Percentiles rank a stretch among this genome's conserved stretches.
Conservation (phyloP, 2,888 invertebrate species). For the Acleris emargana region DNA sequence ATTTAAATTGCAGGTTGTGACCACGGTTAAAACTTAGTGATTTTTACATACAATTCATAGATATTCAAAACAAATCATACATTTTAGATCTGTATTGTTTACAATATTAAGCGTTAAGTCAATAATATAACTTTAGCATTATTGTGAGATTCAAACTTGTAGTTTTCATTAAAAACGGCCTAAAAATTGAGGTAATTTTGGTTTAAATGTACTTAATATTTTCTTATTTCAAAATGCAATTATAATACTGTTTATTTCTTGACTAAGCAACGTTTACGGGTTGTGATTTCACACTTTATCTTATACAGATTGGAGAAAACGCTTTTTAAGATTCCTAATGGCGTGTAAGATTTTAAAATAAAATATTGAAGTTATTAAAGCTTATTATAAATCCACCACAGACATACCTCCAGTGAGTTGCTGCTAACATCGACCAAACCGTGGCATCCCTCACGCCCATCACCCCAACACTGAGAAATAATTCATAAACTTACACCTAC, state of each 20-base stretch:
- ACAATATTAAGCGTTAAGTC: no score
- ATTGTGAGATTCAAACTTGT: constrained; percentile 19
- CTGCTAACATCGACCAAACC: background rate
- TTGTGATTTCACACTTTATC: no score
- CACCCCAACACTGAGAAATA: constrained; percentile 26
- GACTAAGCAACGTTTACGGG: no score
- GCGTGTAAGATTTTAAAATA: no score
- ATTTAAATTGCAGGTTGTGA: constrained; percentile 1
- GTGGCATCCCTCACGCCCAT: constrained; percentile 9
- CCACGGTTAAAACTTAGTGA: background rate
- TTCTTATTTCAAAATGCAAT: background rate
- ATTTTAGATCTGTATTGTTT: no score
- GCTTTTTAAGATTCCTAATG: no score
- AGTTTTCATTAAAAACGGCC: no score
- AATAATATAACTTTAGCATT: background rate
- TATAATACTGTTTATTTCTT: no score
- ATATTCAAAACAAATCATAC: no score
- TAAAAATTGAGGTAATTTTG: constrained; percentile 20
- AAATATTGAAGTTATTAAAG: background rate
- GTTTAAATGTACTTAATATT: background rate
- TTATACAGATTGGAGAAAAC: no score
- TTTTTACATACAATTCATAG: no score
- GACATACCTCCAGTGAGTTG: constrained; percentile 8
- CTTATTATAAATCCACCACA: constrained; percentile 11
- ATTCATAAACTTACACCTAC: constrained; percentile 46